Conservation (phyloP, 1,140 invertebrate species). For the Philaenus spumarius region DNA sequence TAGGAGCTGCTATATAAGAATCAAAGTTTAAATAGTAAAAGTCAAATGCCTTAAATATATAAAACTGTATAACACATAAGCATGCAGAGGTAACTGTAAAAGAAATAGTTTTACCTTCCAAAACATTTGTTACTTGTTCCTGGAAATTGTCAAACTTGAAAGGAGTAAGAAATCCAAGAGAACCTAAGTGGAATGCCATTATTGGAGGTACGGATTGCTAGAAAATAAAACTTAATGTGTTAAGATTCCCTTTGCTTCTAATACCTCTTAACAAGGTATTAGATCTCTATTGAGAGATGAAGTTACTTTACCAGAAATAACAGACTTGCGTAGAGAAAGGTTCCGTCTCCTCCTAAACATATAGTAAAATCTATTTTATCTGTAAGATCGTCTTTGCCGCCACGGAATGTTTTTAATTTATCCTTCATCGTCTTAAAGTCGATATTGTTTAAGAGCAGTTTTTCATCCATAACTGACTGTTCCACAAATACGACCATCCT, state of each 20-base stretch:
- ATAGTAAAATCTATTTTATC: constrained; percentile 96
- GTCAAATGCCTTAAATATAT: too few relatives aligned
- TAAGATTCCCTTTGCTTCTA: too few relatives aligned
- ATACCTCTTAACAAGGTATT: too few relatives aligned
- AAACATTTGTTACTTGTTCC: constrained; percentile 83
- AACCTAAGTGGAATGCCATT: constrained; percentile 98
- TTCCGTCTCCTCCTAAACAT: constrained; percentile 92
- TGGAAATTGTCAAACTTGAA: constrained; percentile 94
- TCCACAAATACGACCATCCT: constrained; percentile 93
- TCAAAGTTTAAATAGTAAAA: too few relatives aligned
- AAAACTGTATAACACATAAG: too few relatives aligned
- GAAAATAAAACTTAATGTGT: too few relatives aligned
- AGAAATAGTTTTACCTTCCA: constrained; percentile 78
- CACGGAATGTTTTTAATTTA: constrained; percentile 81
- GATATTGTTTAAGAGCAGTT: constrained; percentile 58
- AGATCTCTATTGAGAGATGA: too few relatives aligned
- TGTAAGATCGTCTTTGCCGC: constrained; percentile 78
- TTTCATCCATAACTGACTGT: constrained; percentile 78
- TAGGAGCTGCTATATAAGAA: too few relatives aligned
- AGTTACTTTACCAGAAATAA: constrained; percentile 64
- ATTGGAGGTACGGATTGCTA: constrained; percentile 95
- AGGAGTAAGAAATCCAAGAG: constrained; percentile 90
- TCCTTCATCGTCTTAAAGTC: constrained; percentile 64
- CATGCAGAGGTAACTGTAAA: too few relatives aligned
- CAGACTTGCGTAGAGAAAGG: constrained; percentile 87